A percentile compares a stretch with the other conserved stretches of the same genome.
Conservation (phyloP, 2,797 vertebrate genomes). For the Pelodytes ibericus region DNA sequence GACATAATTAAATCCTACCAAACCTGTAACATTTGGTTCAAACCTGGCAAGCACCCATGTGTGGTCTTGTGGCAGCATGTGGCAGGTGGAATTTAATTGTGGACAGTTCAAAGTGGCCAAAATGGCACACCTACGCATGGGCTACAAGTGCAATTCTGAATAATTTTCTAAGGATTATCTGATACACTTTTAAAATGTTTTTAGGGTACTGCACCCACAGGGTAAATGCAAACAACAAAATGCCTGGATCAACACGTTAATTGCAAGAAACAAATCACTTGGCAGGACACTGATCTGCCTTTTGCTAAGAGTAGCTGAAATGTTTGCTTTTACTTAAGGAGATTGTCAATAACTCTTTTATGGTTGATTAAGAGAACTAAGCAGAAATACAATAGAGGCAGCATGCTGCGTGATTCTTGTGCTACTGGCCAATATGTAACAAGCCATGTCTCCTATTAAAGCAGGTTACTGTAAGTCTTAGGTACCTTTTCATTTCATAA, state of each 20-base stretch:
- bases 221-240: neutral
- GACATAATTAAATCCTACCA: no score
- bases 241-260: conserved; percentile 5
- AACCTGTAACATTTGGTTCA: no score
- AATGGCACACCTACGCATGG: no score
- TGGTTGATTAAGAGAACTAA: conserved; percentile 54
- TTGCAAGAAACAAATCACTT: conserved; percentile 9
- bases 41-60: no score
- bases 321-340: conserved; percentile 52
- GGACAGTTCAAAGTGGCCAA: no score
- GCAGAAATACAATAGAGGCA: conserved; percentile 42
- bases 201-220: no score
- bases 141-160: no score
- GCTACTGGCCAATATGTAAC: conserved; percentile 33
- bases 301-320: conserved; percentile 35
- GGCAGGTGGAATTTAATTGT: no score
- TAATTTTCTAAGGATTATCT: no score
- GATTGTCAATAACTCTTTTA: conserved; percentile 53
- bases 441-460: conserved; percentile 42
- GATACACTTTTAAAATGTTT: no score
- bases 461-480: conserved; percentile 26
- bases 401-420: conserved; percentile 4
- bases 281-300: conserved; percentile 30
- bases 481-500: conserved; percentile 29
- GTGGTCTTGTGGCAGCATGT: no score